Base-by-base conservation (phyloP, 2,888 invertebrate genomes). In the Cordylochernes scorpioides region DNA sequence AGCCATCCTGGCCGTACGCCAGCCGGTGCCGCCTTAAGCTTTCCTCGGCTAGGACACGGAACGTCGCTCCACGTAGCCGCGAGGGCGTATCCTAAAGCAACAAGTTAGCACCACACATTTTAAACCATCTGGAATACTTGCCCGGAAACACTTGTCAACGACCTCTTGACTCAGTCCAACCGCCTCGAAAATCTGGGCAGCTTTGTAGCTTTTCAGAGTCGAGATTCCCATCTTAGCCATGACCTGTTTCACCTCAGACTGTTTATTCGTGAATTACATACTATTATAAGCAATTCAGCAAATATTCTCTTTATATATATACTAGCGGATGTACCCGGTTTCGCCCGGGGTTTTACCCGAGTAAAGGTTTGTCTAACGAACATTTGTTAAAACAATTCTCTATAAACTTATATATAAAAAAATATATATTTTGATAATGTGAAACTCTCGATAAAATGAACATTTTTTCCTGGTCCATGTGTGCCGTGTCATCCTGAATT, bases 201-300 rank as follows among this genome's bases (percentile, higher is more conserved):
- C 80, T 59, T 91, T 94, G 57, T 97, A 97, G 0, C 88, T 91
- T 52, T 94, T 94, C 21, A 97, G 59, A 0, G 94, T 97, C 33
- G 86, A 88, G 49, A 97, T 97, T 32, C 97, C 97, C 94, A 97
- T 97, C 55, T 97, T 97, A 4, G 97, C 94, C 94, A 97, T 97
- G 19, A 68, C 45, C 38, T 45, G 19, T 17, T 15, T 16, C n/a
- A 8, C 21, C n/a, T 19, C 19, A 19, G 19, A n/a, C n/a, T n/a
- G n/a, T n/a, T n/a, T n/a, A n/a, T n/a, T n/a, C n/a, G n/a, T n/a
- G n/a, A n/a, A n/a, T n/a, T n/a, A n/a, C n/a, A n/a, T n/a, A n/a
- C n/a, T n/a, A n/a, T n/a, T n/a, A n/a, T n/a, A n/a, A n/a, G n/a
- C n/a, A n/a, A n/a, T n/a, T n/a, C n/a, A n/a, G n/a, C n/a, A n/a